These are phyloP conservation scores for Ceyx melanurus DNA, from an alignment of 2,113 vertebrate species.

Conservation along the genomic window DNA sequence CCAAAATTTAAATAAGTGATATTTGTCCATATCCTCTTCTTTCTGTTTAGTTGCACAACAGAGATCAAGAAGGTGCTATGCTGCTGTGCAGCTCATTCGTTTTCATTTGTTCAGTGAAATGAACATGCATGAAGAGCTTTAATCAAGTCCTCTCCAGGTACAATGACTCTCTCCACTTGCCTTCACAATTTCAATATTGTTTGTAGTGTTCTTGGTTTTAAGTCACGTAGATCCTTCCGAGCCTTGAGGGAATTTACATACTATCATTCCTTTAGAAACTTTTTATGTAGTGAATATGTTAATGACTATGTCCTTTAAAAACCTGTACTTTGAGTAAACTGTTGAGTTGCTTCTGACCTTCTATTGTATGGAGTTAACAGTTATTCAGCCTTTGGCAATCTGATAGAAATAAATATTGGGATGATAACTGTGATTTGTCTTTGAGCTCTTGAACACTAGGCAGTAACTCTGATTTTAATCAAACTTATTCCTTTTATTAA, in stretches of 20 bases:
- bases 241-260: constrained; percentile 57
- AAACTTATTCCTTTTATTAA: not conserved
- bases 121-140: constrained; percentile 42
- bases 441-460: not conserved
- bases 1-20: not conserved
- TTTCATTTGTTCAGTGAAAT: constrained; percentile 29
- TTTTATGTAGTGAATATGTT: not conserved
- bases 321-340: not conserved
- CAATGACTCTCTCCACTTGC: constrained; percentile 53
- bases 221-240: constrained; percentile 43
- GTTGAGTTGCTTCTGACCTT: constrained; percentile 3
- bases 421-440: not conserved
- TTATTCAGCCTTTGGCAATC: not conserved
- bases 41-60: not conserved
- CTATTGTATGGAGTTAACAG: not conserved
- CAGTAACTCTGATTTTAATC: not conserved
- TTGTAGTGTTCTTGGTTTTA: constrained; percentile 67
- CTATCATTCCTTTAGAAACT: constrained; percentile 36
- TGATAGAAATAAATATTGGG: not conserved
- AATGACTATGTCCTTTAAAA: not conserved
- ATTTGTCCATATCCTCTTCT: not conserved
- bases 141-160: constrained; percentile 32
- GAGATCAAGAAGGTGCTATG: not conserved
- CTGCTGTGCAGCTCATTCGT: not conserved
- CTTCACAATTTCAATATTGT: constrained; percentile 57